Percentiles rank a stretch among this genome's conserved stretches.
phyloP scores from a whole-genome alignment of 2,797 vertebrate genomes.

The Prionace glauca region DNA sequence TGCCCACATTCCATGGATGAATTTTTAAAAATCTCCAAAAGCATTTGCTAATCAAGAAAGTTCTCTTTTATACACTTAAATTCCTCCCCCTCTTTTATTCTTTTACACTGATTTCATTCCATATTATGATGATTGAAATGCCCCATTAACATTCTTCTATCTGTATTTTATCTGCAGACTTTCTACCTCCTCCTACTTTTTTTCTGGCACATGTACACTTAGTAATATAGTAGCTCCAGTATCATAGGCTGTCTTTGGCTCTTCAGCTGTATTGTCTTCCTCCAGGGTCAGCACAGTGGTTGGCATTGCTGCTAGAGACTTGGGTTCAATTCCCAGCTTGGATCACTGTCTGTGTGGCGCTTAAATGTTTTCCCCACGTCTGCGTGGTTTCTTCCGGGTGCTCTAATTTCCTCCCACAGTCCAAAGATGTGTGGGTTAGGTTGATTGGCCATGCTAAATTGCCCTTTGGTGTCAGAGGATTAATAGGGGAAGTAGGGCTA shows the following conservation, averaged over 20 bases:
- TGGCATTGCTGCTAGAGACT: no score
- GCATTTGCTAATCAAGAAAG: neutral
- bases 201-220: no score
- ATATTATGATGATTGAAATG: neutral
- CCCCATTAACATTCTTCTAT: neutral
- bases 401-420: no score
- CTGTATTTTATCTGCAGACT: neutral
- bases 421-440: no score
- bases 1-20: neutral
- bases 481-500: no score
- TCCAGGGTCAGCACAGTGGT: neutral
- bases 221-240: neutral
- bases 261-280: neutral
- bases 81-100: neutral
- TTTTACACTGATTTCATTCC: neutral
- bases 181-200: neutral
- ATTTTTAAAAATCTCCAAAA: neutral
- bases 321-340: no score
- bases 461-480: no score
- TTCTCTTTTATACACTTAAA: neutral
- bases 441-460: no score
- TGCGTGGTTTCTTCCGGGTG: no score
- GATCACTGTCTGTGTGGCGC: no score
- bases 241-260: neutral
- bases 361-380: no score